These are phyloP conservation scores for Podabrus alpinus DNA, from an alignment of 2,888 invertebrate genomes.

Conservation along the genomic window DNA sequence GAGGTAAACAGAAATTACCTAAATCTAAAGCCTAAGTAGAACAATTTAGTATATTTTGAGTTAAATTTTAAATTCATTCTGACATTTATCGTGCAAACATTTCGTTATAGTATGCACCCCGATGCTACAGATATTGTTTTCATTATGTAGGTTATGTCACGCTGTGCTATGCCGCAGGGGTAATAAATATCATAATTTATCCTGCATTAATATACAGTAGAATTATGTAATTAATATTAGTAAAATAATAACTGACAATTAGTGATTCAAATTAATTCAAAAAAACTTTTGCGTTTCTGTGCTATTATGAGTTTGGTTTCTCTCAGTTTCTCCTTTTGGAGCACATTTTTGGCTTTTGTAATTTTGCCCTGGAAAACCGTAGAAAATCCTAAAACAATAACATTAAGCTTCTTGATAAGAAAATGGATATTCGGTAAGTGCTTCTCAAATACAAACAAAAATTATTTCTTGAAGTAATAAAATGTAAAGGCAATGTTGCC, in stretches of 20 bases:
- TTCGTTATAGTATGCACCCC: slow-evolving; percentile 21
- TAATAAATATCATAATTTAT: slow-evolving; percentile 13
- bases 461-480: too few species aligned
- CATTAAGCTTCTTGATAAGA: too few species aligned
- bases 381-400: too few species aligned
- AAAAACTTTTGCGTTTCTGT: neutral
- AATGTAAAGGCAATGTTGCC: too few species aligned
- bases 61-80: slow-evolving; percentile 4
- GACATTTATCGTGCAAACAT: slow-evolving; percentile 6
- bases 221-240: neutral
- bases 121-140: slow-evolving; percentile 21
- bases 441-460: too few species aligned
- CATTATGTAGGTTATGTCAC: slow-evolving; percentile 16
- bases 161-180: slow-evolving; percentile 12
- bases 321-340: neutral
- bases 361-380: neutral
- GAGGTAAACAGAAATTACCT: neutral
- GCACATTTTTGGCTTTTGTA: neutral
- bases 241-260: neutral
- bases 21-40: neutral
- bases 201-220: slow-evolving; percentile 15
- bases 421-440: too few species aligned
- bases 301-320: neutral
- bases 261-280: neutral
- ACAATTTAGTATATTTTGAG: neutral